Evolutionary conservation across 2,888 invertebrate species (phyloP), one percentile per base, ranked within the genome.

Genomic region (Anaspis maculata): DNA sequence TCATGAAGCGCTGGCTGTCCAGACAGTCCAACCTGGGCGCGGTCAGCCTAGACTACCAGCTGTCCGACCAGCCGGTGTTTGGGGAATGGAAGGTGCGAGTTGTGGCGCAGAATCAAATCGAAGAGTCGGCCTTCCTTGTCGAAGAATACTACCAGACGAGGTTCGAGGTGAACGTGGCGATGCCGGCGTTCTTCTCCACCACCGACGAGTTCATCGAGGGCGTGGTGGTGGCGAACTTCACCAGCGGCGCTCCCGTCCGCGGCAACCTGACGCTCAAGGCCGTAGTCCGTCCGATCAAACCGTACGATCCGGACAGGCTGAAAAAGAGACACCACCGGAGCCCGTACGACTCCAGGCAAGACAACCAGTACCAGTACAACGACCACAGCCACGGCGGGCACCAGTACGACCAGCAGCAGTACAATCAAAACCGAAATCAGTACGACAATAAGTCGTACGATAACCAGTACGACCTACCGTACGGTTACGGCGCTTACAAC

Each of bases 121-220:
- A 95, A 65, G 86, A 89, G 60, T 76, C 85, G 22, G 75, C 76
- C 32, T 94, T 94, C 66, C 64, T 79, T 3, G 92, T 96, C 0
- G 91, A 94, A 61, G 94, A 95, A 69, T 95, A 92, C 67, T 94
- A 92, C 64, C 91, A 91, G 64, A 91, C 92, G 0, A 73, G 92
- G 49, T 94, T 88, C 60, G 94, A 95, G 72, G 88, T 92, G 1
- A 95, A 95, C 64, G 91, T 96, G 0, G 92, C 91, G 0, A 91
- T 94, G 83, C 89, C 94, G 0, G 85, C 92, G 1, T 92, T 91
- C 64, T 87, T 95, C 69, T 85, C 91, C 62, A 86, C 85, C 53
- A 83, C 83, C 13, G 90, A 91, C 51, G 77, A 72, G 6, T 90
- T 70, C 55, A 79, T 96, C 55, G 75, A 81, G 55, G 96, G 95